Evolutionary conservation across 1,140 invertebrate genomes (phyloP).

Genomic region (Ostrea denselamellosa): DNA sequence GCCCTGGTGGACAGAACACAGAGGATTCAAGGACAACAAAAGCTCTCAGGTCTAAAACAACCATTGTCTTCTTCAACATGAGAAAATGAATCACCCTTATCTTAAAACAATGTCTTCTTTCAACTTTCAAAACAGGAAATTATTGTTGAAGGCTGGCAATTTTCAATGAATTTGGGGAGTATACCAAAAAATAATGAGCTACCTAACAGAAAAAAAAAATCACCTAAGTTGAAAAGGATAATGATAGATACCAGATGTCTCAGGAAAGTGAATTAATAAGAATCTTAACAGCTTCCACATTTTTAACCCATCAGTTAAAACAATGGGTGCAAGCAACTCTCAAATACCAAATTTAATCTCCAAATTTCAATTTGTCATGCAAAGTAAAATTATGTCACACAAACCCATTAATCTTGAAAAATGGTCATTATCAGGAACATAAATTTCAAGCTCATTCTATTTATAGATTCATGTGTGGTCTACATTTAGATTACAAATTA

Average conservation of each 20-base stretch:
- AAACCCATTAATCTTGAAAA: not conserved
- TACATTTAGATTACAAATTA: conserved; percentile 18
- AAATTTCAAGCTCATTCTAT: not conserved
- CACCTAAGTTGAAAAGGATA: not conserved
- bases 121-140: conserved; percentile 25
- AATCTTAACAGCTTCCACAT: not conserved
- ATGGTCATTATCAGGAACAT: not conserved
- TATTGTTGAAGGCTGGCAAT: conserved; percentile 25
- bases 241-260: not conserved
- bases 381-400: not conserved
- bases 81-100: conserved; percentile 11
- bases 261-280: not conserved
- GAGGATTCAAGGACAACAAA: not conserved
- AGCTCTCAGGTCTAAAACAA: not conserved
- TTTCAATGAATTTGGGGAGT: conserved; percentile 15
- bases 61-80: not conserved
- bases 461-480: not conserved
- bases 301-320: not conserved
- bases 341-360: not conserved
- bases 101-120: conserved; percentile 22
- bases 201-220: not conserved
- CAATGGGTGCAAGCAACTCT: not conserved
- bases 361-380: not conserved
- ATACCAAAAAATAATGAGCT: conserved; percentile 1
- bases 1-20: not conserved